A percentile compares a stretch with the other conserved stretches of the same genome.
These are phyloP conservation scores for Neodiprion virginianus DNA, from an alignment of 1,140 invertebrate genomes.

Conservation along the genomic window DNA sequence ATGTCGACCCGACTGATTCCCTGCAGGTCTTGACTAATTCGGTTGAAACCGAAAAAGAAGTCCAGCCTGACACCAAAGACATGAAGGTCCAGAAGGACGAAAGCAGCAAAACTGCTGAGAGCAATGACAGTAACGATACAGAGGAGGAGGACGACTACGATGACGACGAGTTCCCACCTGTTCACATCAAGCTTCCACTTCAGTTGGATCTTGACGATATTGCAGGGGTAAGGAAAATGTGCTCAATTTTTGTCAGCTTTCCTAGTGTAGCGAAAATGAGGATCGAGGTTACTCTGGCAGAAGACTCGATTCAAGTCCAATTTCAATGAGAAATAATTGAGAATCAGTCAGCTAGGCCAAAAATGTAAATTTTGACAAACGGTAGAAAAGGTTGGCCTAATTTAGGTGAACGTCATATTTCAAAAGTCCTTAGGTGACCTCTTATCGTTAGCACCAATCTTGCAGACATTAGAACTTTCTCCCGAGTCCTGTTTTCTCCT, in stretches of 20 bases:
- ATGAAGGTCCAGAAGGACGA: constrained; percentile 44
- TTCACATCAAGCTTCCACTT: constrained; percentile 78
- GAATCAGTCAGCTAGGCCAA: neutral
- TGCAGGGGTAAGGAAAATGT: constrained; percentile 65
- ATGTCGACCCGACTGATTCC: constrained; percentile 40
- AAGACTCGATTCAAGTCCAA: no score
- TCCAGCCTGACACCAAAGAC: constrained; percentile 57
- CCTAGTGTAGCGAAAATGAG: neutral
- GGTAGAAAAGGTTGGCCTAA: no score
- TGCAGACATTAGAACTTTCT: no score
- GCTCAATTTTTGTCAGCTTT: neutral
- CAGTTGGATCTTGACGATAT: constrained; percentile 82
- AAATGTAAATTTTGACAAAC: no score
- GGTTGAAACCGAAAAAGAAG: constrained; percentile 45
- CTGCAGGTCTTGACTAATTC: constrained; percentile 42
- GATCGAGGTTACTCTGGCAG: no score
- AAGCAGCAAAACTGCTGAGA: constrained; percentile 51
- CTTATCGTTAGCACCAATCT: no score
- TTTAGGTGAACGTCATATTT: no score
- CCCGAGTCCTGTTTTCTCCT: no score
- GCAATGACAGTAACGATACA: constrained; percentile 59
- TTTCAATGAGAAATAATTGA: neutral
- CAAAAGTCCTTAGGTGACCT: no score
- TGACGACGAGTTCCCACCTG: constrained; percentile 65
- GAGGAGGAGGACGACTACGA: constrained; percentile 66